Percentiles rank a stretch among this genome's conserved stretches.
phyloP scores from a whole-genome alignment of 2,888 invertebrate genomes.

The Nephrotoma guestfalica region DNA sequence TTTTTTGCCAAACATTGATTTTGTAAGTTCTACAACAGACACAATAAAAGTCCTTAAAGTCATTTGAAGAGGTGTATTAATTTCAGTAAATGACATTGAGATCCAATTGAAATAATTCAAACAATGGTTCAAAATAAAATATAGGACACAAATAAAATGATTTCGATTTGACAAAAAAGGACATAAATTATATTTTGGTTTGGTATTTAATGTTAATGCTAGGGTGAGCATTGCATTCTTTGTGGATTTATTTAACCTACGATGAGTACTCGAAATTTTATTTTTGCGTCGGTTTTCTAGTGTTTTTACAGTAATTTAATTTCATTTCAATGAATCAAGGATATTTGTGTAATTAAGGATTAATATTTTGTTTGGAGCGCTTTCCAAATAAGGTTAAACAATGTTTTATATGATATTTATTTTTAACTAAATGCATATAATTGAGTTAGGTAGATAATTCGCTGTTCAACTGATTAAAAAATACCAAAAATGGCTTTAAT shows the following conservation, averaged over 20 bases:
- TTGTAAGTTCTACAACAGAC: neutral
- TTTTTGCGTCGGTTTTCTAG: neutral
- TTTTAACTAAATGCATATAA: too few relatives aligned
- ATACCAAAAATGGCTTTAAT: too few relatives aligned
- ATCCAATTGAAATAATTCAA: neutral
- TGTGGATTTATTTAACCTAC: neutral
- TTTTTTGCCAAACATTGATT: neutral
- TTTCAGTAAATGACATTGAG: neutral
- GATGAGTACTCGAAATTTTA: neutral
- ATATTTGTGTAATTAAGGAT: neutral
- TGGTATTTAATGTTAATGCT: neutral
- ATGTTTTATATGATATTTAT: too few relatives aligned
- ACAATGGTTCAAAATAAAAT: neutral
- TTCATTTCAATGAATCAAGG: neutral
- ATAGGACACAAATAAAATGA: neutral
- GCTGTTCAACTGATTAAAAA: too few relatives aligned
- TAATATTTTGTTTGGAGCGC: neutral
- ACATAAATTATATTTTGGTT: neutral
- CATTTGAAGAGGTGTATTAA: neutral
- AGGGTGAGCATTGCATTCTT: neutral
- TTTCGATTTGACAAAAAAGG: neutral
- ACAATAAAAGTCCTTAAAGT: neutral
- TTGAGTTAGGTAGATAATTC: too few relatives aligned
- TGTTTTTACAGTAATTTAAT: neutral
- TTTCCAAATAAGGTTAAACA: neutral